A percentile compares a stretch with the other conserved stretches of the same genome.
These are phyloP conservation scores for Anticlea derivata DNA, from an alignment of 2,888 invertebrate genomes.

Conservation along the genomic window DNA sequence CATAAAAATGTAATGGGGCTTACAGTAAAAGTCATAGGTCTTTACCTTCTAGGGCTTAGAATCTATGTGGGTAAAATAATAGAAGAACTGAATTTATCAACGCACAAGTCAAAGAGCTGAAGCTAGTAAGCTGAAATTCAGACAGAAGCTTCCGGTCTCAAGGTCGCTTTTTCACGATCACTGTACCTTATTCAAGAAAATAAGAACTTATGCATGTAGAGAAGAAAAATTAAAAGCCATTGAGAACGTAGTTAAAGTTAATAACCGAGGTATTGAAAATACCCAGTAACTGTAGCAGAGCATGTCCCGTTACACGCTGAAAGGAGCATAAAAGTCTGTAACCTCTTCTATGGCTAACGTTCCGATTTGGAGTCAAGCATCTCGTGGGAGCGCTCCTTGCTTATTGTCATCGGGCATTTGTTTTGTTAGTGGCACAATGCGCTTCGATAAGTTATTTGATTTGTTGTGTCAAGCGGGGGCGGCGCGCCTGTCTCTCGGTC, in stretches of 20 bases:
- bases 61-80: too few species aligned
- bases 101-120: too few species aligned
- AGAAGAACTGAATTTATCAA: too few species aligned
- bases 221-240: not conserved
- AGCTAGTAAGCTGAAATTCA: too few species aligned
- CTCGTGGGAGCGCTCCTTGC: constrained; percentile 62
- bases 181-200: too few species aligned
- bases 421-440: constrained; percentile 58
- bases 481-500: constrained; percentile 32
- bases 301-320: constrained; percentile 36
- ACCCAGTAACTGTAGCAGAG: constrained; percentile 36
- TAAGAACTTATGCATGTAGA: constrained; percentile 2
- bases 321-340: constrained; percentile 40
- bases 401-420: constrained; percentile 55
- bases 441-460: constrained; percentile 74
- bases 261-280: constrained; percentile 1
- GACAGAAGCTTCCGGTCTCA: too few species aligned
- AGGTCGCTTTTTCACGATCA: too few species aligned
- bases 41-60: too few species aligned
- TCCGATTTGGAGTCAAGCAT: constrained; percentile 55
- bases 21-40: too few species aligned
- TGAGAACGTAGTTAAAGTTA: not conserved
- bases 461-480: constrained; percentile 55
- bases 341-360: constrained; percentile 39
- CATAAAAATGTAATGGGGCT: too few species aligned